Conservation (phyloP, 2,797 vertebrate genomes). For the Scolopax bukidnonensis region DNA sequence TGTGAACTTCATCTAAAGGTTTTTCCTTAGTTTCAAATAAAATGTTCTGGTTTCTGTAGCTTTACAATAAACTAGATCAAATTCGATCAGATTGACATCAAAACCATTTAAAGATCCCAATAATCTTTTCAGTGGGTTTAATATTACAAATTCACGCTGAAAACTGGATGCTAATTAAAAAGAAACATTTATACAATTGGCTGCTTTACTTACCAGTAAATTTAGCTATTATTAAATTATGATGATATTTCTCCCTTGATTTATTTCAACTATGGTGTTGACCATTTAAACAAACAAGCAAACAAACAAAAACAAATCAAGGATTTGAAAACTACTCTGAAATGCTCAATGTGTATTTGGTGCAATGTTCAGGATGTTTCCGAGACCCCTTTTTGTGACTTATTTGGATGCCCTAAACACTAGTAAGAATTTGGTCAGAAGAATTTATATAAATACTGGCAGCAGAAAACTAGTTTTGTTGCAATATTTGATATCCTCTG, state of each 20-base stretch:
- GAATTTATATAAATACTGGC: rapidly evolving
- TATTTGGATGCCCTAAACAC: not conserved
- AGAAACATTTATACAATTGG: not conserved
- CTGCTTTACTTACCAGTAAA: not conserved
- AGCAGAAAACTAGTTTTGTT: not conserved
- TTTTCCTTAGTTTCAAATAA: not conserved
- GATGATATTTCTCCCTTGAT: not conserved
- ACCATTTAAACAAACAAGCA: not conserved
- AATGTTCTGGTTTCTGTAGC: not conserved
- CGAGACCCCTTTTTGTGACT: not conserved
- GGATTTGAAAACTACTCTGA: not conserved
- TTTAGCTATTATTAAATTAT: not conserved
- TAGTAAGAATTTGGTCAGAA: not conserved
- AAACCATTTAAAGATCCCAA: not conserved
- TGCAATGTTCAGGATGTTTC: not conserved
- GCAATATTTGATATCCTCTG: not conserved
- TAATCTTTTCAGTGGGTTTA: not conserved
- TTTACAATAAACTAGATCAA: not conserved
- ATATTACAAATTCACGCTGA: not conserved
- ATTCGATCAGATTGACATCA: too few species aligned
- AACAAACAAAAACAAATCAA: not conserved
- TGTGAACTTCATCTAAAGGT: not conserved
- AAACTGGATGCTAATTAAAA: not conserved
- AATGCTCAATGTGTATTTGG: not conserved
- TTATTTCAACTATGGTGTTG: not conserved